Evolutionary conservation across 92 coral and sea anemone genomes (phyloP).

Genomic region (Heliopora coerulea): DNA sequence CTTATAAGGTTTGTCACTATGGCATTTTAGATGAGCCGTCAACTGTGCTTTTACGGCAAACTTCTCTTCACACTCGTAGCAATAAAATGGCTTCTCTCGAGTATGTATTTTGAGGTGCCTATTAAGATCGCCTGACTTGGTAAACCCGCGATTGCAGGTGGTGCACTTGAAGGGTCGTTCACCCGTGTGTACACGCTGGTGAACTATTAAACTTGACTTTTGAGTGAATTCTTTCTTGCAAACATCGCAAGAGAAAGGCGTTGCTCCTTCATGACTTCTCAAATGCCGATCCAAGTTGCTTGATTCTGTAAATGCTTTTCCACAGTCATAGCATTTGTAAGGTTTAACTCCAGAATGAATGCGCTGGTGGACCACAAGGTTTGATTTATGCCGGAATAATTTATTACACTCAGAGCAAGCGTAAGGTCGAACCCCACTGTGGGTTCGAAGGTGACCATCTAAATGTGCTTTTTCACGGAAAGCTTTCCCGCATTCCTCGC

Average conservation of each 20-base stretch:
- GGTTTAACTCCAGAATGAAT: conserved; percentile 30
- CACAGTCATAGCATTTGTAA: conserved; percentile 32
- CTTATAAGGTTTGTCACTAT: conserved; percentile 35
- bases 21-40: conserved; percentile 29
- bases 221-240: conserved; percentile 38
- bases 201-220: conserved; percentile 35
- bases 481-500: conserved; percentile 27
- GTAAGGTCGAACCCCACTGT: conserved; percentile 32
- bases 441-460: conserved; percentile 28
- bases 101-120: conserved; percentile 22
- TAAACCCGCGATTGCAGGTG: conserved; percentile 33
- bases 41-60: conserved; percentile 35
- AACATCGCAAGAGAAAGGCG: conserved; percentile 31
- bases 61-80: conserved; percentile 29
- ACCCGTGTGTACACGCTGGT: conserved; percentile 30
- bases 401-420: conserved; percentile 29
- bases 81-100: conserved; percentile 36
- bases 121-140: conserved; percentile 35
- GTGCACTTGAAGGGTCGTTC: conserved; percentile 37
- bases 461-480: conserved; percentile 36
- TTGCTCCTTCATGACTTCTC: conserved; percentile 37
- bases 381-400: conserved; percentile 31
- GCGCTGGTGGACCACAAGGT: conserved; percentile 33
- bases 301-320: conserved; percentile 27
- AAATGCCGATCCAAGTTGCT: conserved; percentile 38